phyloP scores from a whole-genome alignment of 2,113 vertebrate species.

The Cyanocitta stelleri region DNA sequence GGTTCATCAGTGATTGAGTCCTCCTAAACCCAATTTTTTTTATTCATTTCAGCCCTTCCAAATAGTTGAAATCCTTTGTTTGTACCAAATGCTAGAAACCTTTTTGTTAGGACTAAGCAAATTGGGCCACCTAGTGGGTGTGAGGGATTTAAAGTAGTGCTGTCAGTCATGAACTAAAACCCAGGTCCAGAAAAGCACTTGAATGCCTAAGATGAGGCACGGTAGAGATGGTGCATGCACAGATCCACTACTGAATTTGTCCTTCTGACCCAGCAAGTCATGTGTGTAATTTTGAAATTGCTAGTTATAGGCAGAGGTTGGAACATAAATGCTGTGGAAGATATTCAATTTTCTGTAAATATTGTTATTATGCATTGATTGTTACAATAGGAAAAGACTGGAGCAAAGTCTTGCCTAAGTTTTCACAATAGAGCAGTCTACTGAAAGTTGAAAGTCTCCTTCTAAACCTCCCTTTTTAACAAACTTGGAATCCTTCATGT shows the following conservation, averaged over 20 bases:
- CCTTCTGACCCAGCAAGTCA: not conserved
- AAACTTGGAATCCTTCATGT: not conserved
- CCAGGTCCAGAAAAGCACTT: not conserved
- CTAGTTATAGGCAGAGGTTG: not conserved
- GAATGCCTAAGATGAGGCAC: not conserved
- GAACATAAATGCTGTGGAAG: not conserved
- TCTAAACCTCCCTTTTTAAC: not conserved
- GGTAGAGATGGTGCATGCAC: not conserved
- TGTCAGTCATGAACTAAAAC: not conserved
- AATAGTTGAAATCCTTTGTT: not conserved
- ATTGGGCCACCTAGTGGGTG: conserved; percentile 33
- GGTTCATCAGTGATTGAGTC: not conserved
- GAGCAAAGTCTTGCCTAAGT: not conserved
- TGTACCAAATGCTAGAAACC: not conserved
- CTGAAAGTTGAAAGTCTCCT: not conserved
- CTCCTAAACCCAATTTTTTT: not conserved
- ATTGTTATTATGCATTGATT: not conserved
- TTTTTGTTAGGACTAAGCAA: not conserved
- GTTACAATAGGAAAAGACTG: not conserved
- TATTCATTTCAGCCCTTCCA: not conserved
- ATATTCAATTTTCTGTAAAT: not conserved
- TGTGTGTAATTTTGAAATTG: not conserved
- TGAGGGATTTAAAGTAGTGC: not conserved
- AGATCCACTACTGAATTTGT: not conserved
- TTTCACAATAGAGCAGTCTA: not conserved